Conservation (phyloP, 2,797 vertebrate species). For the Platyrinchus mystaceus region DNA sequence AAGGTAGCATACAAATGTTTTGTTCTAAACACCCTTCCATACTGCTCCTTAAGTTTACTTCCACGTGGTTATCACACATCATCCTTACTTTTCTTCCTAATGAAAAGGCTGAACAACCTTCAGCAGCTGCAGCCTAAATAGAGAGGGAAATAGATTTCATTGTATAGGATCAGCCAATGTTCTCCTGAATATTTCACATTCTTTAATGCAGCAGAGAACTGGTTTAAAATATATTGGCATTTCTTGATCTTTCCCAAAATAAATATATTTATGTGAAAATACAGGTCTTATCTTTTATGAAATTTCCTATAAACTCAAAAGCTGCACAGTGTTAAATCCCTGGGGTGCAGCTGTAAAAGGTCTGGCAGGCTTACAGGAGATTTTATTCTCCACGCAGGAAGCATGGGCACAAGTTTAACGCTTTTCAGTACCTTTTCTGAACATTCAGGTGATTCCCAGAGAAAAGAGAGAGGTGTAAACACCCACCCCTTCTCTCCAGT, state of each 20-base stretch:
- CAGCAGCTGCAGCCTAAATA: constrained; percentile 35
- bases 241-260: constrained; percentile 30
- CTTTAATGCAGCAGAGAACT: background rate
- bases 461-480: background rate
- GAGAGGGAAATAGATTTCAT: background rate
- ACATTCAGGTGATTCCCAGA: background rate
- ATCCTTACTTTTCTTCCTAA: constrained; percentile 30
- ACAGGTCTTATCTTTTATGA: background rate
- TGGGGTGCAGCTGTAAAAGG: background rate
- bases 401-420: background rate
- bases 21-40: background rate
- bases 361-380: constrained; percentile 14
- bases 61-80: constrained; percentile 19
- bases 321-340: background rate
- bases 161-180: constrained; percentile 37
- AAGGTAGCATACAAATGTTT: background rate
- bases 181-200: constrained; percentile 48
- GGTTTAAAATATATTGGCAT: constrained; percentile 19
- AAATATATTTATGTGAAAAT: constrained; percentile 40
- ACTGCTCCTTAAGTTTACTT: constrained; percentile 7
- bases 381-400: background rate
- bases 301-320: background rate
- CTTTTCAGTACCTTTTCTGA: background rate
- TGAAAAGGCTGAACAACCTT: constrained; percentile 33
- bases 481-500: background rate